Evolutionary conservation across 2,113 vertebrate species (phyloP).

Genomic region (Peromyscus leucopus): DNA sequence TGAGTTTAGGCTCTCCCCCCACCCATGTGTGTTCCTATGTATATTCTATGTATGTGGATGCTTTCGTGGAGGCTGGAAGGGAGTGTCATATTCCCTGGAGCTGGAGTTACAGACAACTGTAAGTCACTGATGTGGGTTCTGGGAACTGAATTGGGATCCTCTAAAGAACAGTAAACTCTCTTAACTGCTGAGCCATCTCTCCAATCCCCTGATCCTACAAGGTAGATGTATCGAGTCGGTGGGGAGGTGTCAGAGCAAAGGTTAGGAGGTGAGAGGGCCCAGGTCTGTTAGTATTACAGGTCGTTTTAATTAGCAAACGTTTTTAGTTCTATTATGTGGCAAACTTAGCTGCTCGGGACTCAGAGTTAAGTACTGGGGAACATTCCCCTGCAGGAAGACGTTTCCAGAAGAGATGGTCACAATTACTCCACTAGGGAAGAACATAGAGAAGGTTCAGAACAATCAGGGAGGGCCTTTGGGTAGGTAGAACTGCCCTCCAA

Average conservation of each 20-base stretch:
- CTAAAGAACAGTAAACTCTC: background rate
- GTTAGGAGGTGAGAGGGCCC: background rate
- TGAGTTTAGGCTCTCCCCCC: background rate
- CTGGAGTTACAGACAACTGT: background rate
- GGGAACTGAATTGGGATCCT: background rate
- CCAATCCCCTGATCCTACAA: background rate
- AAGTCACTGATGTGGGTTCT: background rate
- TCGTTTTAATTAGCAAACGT: slow-evolving; percentile 29
- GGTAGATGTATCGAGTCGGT: background rate
- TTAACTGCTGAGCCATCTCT: background rate
- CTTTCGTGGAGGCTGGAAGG: background rate
- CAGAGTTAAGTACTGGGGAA: background rate
- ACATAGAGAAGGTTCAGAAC: background rate
- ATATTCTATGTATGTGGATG: background rate
- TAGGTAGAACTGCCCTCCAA: background rate
- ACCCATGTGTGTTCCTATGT: background rate
- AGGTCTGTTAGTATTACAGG: background rate
- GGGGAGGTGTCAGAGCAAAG: background rate
- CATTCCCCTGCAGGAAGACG: background rate
- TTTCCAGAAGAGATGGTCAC: background rate
- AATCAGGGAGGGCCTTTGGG: background rate
- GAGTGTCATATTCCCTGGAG: background rate
- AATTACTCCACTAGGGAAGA: background rate
- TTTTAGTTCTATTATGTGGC: background rate
- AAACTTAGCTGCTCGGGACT: background rate